These are phyloP conservation scores for Anarrhichthys ocellatus DNA, from an alignment of 2,113 vertebrate genomes.

Conservation along the genomic window DNA sequence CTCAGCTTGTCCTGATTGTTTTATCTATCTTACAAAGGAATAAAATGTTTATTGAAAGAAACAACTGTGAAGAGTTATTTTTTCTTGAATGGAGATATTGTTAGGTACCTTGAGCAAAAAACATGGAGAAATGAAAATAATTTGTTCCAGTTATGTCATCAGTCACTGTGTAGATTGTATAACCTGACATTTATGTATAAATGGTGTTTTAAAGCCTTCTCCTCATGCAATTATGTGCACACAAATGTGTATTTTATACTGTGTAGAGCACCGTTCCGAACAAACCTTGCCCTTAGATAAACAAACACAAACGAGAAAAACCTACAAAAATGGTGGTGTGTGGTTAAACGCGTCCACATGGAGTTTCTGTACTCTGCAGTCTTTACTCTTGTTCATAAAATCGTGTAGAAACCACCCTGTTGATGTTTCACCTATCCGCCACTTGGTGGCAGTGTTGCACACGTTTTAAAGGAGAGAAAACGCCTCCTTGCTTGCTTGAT, in stretches of 20 bases:
- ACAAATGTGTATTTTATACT: background rate
- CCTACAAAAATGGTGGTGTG: background rate
- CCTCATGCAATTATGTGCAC: background rate
- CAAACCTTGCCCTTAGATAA: background rate
- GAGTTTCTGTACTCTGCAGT: background rate
- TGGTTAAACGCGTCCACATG: background rate
- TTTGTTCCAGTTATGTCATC: background rate
- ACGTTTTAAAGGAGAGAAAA: slow-evolving; percentile 5
- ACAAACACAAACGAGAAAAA: slow-evolving; percentile 7
- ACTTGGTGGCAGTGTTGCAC: slow-evolving; percentile 46
- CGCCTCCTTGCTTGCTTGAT: slow-evolving; percentile 17
- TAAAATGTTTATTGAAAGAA: slow-evolving; percentile 55
- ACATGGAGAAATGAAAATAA: too few relatives aligned
- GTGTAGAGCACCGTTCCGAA: background rate
- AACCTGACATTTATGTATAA: background rate
- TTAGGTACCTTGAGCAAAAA: too few relatives aligned
- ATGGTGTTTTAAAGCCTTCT: background rate
- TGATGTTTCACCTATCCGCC: background rate
- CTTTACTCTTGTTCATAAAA: background rate
- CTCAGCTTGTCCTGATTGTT: slow-evolving; percentile 30
- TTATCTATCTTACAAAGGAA: slow-evolving; percentile 39
- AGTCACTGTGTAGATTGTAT: background rate
- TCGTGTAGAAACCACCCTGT: background rate
- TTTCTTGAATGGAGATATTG: background rate
- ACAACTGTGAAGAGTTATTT: background rate